Evolutionary conservation across 2,113 vertebrate species (phyloP).

Genomic region (Melanostigma gelatinosum): DNA sequence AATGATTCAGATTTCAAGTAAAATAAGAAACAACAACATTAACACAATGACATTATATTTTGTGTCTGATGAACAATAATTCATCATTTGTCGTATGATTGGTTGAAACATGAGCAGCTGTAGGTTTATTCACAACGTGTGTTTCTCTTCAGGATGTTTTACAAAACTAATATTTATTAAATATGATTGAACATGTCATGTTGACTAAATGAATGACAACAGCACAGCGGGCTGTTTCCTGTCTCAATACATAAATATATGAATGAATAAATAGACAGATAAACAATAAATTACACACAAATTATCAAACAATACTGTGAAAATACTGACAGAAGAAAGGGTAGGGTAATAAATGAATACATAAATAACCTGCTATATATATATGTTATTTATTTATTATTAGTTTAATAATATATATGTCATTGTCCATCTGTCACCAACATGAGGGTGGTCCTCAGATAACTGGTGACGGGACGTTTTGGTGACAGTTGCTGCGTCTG

Average conservation of each 20-base stretch:
- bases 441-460: neutral
- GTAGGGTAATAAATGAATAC: neutral
- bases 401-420: too few species aligned
- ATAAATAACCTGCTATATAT: neutral
- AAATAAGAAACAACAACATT: neutral
- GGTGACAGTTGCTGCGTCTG: conserved; percentile 16
- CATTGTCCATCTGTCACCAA: neutral
- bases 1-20: neutral
- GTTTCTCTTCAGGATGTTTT: neutral
- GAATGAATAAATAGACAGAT: too few species aligned
- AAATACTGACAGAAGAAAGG: neutral
- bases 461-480: neutral
- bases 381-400: too few species aligned
- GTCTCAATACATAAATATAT: too few species aligned
- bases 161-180: neutral
- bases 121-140: neutral
- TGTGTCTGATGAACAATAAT: neutral
- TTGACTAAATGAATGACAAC: neutral
- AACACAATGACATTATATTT: neutral
- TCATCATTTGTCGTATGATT: neutral
- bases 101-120: too few species aligned
- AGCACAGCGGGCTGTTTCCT: neutral
- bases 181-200: neutral
- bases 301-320: neutral
- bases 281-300: neutral